Evolutionary conservation across 2,797 vertebrate species (phyloP), one percentile per base, ranked within the genome.

Genomic region (Ispidina lecontei): DNA sequence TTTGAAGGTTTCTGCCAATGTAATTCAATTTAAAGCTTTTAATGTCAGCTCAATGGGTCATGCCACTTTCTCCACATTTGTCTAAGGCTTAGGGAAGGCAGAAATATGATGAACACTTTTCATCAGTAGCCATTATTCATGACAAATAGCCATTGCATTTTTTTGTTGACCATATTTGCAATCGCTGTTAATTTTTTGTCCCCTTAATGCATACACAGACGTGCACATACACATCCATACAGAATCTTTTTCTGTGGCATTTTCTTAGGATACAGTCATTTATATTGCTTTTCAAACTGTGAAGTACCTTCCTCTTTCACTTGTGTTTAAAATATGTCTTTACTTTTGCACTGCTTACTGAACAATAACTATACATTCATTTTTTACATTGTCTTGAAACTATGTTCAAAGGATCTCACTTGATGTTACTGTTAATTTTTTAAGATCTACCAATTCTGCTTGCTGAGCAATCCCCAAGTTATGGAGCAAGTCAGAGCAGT

Each of bases 11-110:
- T 94, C 92, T 96, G 89, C 93, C 95, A 94, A 91, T 93, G 96
- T 96, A 92, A 96, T 96, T 96, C 88, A 95, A 92, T 95, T 96
- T 94, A 96, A 95, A 96, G 92, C 96, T 95, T 90, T 96, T 96
- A 96, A 92, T 95, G 95, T 96, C 96, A 96, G 79, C 95, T 96
- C 91, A 73, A 63, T 69, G 94, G 96, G 95, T 97, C 97, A 95
- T 84, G 91, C 84, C 88, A 95, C 71, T 95, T 87, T 95, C 85
- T 81, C 85, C 90, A 87, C 75, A 55, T 93, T 90, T 90, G 46
- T 83, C 80, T 96, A 92, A 95, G 65, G 79, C 63, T 31, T 63
- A 94, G 74, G 49, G 77, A 91, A 93, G 95, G 81, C 81, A 95
- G 81, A 97, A 96, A 95, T 91, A 86, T 13, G 67, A 88, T 22